Conservation (phyloP, 2,113 vertebrate species). For the Sardina pilchardus region DNA sequence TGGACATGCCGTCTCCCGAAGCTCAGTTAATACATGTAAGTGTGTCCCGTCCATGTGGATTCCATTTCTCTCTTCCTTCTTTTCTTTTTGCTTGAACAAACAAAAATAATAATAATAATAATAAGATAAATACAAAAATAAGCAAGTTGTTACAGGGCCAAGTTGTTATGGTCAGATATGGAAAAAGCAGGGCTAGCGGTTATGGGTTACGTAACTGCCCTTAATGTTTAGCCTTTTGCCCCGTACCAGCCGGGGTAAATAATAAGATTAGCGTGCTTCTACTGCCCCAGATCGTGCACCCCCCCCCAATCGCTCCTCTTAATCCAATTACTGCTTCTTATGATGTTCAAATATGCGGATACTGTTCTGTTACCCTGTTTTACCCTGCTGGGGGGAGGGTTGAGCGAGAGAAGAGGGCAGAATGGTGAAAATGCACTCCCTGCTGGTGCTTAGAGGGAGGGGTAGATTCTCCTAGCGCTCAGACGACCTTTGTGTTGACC, state of each 20-base stretch:
- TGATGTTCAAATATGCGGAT: not conserved
- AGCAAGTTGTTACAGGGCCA: not conserved
- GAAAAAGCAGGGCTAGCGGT: not conserved
- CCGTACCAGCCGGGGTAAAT: not conserved
- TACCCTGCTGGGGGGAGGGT: not conserved
- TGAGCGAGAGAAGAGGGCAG: not conserved
- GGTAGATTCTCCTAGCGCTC: not conserved
- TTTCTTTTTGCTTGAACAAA: not conserved
- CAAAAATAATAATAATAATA: not conserved
- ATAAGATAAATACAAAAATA: not conserved
- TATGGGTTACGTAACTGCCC: not conserved
- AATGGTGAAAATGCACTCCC: not conserved
- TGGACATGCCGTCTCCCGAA: conserved; percentile 49
- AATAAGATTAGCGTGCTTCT: conserved; percentile 2
- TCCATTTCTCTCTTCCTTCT: not conserved
- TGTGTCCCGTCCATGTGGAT: conserved; percentile 15
- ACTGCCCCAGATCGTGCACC: not conserved
- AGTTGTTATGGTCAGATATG: not conserved
- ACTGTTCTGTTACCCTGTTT: not conserved
- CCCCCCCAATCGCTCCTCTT: not conserved
- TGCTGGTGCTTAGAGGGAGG: not conserved
- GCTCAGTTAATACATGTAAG: conserved; percentile 58
- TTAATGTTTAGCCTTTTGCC: not conserved
- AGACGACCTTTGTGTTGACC: not conserved
- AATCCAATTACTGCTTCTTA: not conserved